phyloP scores from a whole-genome alignment of 2,113 vertebrate genomes.

The Gavia stellata region DNA sequence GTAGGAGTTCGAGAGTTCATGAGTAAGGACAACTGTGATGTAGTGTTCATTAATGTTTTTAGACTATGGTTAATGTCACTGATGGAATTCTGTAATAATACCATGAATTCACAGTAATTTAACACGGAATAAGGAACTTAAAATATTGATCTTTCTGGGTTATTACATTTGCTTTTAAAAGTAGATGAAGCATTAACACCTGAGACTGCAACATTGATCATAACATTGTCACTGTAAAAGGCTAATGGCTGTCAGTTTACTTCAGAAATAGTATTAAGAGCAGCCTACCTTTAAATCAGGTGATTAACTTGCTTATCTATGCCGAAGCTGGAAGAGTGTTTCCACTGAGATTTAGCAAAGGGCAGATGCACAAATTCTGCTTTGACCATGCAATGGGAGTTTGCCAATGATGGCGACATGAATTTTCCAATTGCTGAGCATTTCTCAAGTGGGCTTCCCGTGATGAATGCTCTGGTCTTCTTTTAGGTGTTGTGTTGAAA shows the following conservation, averaged over 20 bases:
- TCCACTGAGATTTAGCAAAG: neutral
- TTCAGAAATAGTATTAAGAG: conserved; percentile 8
- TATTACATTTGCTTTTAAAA: conserved; percentile 60
- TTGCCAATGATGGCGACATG: neutral
- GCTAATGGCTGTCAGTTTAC: neutral
- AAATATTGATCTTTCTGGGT: conserved; percentile 51
- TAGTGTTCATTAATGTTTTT: neutral
- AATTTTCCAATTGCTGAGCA: neutral
- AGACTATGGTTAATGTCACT: neutral
- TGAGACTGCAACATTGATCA: conserved; percentile 28
- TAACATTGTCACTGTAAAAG: conserved; percentile 5
- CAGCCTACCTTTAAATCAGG: conserved; percentile 26
- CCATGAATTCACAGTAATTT: conserved; percentile 1
- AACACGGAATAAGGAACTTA: conserved; percentile 11
- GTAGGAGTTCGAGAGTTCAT: neutral
- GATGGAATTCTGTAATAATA: conserved; percentile 22
- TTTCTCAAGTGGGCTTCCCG: neutral
- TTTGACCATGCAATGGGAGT: accelerated
- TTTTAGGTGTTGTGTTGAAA: neutral
- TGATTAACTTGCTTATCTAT: neutral
- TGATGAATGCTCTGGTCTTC: neutral
- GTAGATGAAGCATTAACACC: conserved; percentile 54
- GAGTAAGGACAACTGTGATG: neutral
- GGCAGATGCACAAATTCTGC: neutral
- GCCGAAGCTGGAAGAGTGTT: neutral